These are phyloP conservation scores for Pitta sordida DNA, from an alignment of 2,113 vertebrate species.

Conservation along the genomic window DNA sequence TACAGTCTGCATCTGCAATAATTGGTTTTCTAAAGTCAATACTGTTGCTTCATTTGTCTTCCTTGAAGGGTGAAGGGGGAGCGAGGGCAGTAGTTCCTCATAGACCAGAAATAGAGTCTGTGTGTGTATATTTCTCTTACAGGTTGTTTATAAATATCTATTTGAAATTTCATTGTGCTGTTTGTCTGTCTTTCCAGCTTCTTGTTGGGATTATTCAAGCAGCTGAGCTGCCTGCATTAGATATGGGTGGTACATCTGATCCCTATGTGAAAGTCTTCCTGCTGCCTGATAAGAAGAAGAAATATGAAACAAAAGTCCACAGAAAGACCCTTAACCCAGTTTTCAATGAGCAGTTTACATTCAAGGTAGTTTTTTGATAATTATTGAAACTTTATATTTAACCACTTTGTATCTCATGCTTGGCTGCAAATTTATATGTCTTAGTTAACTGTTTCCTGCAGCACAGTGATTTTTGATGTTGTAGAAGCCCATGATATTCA, in stretches of 20 bases:
- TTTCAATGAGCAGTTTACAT: conserved; percentile 85
- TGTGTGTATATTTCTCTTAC: not conserved
- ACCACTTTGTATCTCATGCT: not conserved
- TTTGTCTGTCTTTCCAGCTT: conserved; percentile 69
- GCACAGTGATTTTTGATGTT: not conserved
- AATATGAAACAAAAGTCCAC: conserved; percentile 85
- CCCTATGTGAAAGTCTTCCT: conserved; percentile 84
- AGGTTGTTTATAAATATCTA: not conserved
- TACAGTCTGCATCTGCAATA: conserved; percentile 63
- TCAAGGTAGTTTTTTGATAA: conserved; percentile 75
- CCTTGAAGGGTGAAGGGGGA: not conserved
- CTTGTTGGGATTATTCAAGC: conserved; percentile 85
- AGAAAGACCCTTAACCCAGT: conserved; percentile 84
- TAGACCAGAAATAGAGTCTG: not conserved
- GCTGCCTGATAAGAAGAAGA: conserved; percentile 85
- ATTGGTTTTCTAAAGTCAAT: conserved; percentile 62
- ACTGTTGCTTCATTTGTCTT: conserved; percentile 58
- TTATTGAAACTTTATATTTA: not conserved
- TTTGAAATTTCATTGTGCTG: not conserved
- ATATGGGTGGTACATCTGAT: conserved; percentile 84
- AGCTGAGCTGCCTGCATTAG: conserved; percentile 81
- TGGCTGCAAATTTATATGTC: not conserved
- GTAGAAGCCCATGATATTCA: not conserved
- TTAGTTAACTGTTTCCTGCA: not conserved
- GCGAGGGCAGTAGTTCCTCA: not conserved